Evolutionary conservation across 2,113 vertebrate genomes (phyloP), one percentile per base, ranked within the genome.

Genomic region (Heloderma charlesbogerti): DNA sequence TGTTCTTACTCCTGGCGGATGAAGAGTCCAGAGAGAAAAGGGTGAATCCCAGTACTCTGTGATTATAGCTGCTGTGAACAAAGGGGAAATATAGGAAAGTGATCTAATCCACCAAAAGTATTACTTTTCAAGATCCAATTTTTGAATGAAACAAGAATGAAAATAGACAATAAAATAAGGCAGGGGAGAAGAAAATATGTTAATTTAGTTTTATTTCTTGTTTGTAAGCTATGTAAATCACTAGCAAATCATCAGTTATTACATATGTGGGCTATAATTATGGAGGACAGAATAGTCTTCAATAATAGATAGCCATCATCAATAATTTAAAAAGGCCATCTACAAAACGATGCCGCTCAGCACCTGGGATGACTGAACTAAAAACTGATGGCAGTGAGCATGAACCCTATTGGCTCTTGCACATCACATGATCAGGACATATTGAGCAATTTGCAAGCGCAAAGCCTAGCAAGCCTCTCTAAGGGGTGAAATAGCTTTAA

Each of bases 281-380:
- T 45, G 1, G 37, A 79, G 94, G 89, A 88, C 85, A 92, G 88
- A 67, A 22, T 34, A 86, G 10, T 83, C 86, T 94, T 95, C 92
- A 95, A 94, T 92, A 90, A 94, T 83, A 91, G 34, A 93, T 88
- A 91, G 1, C 20, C 90, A 88, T 25, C 84, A 92, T 93, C 82
- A 34, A 92, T 93, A 90, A 95, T 94, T 94, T 88, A 93, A 94
- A 92, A 75, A 88, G 83, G 15, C 63, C 34, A 91, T 90, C 92
- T 88, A 91, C 16, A 83, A 91, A 91, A 89, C 77, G 86, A 75
- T 80, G 48, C 54, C 40, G 29, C 7, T 87, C 93, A 87, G 51
- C 93, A 71, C 87, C 31, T 3, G 51, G 13, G 22, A 18, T 6
- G 79, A 29, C 27, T 93, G 88, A 93, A 85, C 1, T 75, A 83